A percentile compares a stretch with the other conserved stretches of the same genome.
These are phyloP conservation scores for Cephalopachus bancanus DNA, from an alignment of 2,797 vertebrate genomes.

Conservation along the genomic window DNA sequence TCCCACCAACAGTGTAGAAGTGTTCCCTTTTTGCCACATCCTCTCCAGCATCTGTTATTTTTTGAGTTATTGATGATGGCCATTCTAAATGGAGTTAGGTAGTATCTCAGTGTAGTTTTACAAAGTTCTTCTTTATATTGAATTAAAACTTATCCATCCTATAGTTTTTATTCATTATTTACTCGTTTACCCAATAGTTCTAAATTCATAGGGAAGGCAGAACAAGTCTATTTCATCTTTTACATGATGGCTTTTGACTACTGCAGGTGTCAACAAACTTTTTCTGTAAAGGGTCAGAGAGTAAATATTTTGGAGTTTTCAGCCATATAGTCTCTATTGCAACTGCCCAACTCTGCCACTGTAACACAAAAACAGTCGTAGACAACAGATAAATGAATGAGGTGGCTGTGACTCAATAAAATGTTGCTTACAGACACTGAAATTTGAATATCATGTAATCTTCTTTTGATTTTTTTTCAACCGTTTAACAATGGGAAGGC, in stretches of 20 bases:
- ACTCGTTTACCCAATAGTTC: background rate
- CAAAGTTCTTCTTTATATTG: background rate
- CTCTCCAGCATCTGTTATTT: too few relatives aligned
- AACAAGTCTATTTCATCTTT: background rate
- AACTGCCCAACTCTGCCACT: background rate
- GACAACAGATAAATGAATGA: background rate
- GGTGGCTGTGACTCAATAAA: background rate
- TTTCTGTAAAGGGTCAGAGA: background rate
- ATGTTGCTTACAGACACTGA: background rate
- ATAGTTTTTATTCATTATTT: background rate
- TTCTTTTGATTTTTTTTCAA: background rate
- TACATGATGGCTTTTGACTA: background rate
- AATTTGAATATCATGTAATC: background rate
- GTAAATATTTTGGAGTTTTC: background rate
- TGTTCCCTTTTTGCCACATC: too few relatives aligned
- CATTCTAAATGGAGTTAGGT: too few relatives aligned
- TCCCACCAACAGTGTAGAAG: too few relatives aligned
- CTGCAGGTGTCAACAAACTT: background rate
- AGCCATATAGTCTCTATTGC: background rate
- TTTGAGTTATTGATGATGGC: too few relatives aligned
- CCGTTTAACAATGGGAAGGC: background rate
- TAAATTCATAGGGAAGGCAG: background rate
- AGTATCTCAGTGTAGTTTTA: too few relatives aligned
- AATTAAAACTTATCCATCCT: background rate
- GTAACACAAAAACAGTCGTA: background rate